Evolutionary conservation across 2,113 vertebrate genomes (phyloP).

Genomic region (Psittacula cyanocephala): DNA sequence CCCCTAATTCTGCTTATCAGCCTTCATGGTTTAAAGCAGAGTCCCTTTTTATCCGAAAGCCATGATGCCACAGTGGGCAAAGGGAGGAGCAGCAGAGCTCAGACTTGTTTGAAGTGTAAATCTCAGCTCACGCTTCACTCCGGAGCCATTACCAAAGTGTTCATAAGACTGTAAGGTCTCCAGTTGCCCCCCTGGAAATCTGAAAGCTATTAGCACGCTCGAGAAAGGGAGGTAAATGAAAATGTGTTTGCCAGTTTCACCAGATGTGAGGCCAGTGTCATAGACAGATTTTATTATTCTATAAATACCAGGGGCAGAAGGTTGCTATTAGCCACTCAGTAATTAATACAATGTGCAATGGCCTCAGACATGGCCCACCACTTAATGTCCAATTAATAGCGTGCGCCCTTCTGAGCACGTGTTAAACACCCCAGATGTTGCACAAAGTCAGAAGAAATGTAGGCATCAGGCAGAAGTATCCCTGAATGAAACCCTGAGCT

Average conservation of each 20-base stretch:
- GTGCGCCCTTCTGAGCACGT: background rate
- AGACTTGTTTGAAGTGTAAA: constrained; percentile 5
- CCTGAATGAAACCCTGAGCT: background rate
- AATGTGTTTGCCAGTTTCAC: constrained; percentile 61
- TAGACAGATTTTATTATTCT: constrained; percentile 53
- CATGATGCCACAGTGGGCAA: fast-evolving
- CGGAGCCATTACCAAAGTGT: background rate
- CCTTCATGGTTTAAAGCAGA: fast-evolving
- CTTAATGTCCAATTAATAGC: constrained; percentile 47
- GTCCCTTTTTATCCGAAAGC: background rate
- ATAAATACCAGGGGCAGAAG: constrained; percentile 67
- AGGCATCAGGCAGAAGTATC: background rate
- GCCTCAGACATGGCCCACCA: background rate
- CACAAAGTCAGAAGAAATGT: background rate
- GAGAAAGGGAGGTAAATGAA: constrained; percentile 51
- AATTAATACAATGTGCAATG: constrained; percentile 66
- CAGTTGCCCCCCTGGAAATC: constrained; percentile 34
- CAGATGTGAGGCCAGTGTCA: constrained; percentile 59
- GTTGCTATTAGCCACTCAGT: constrained; percentile 55
- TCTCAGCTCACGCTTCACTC: background rate
- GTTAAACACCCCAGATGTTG: constrained; percentile 29
- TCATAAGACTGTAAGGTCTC: background rate
- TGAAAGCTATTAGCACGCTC: constrained; percentile 58
- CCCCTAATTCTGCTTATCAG: background rate
- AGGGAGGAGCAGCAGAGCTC: background rate